phyloP scores from a whole-genome alignment of 1,140 invertebrate genomes.

The Meloidogyne exigua region DNA sequence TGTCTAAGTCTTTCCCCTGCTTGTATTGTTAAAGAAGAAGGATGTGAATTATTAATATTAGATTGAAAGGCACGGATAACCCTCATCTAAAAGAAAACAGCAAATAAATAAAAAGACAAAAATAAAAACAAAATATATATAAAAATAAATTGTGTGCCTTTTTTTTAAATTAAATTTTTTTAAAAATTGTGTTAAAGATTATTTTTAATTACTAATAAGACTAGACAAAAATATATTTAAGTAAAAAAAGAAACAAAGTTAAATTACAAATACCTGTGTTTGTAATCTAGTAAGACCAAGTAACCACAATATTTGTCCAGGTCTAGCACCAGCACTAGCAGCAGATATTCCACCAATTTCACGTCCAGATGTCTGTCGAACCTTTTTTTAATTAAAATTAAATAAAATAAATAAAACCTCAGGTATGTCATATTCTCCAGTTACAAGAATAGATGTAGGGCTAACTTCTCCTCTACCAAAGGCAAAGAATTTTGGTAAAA shows the following conservation, averaged over 20 bases:
- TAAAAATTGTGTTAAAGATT: no score
- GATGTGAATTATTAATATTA: constrained; percentile 42
- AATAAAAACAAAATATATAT: neutral
- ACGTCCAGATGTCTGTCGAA: constrained; percentile 24
- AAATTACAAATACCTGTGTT: constrained; percentile 84
- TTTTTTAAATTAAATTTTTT: no score
- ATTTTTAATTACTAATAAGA: neutral
- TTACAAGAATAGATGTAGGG: constrained; percentile 60
- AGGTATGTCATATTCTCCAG: constrained; percentile 61
- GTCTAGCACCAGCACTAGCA: constrained; percentile 75
- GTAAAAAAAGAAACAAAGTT: neutral
- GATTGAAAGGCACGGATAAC: constrained; percentile 52
- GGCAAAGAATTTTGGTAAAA: constrained; percentile 61
- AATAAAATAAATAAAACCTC: constrained; percentile 26
- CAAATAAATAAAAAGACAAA: neutral
- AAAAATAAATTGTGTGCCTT: neutral
- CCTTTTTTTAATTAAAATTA: neutral
- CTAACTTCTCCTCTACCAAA: constrained; percentile 62
- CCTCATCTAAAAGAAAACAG: constrained; percentile 47
- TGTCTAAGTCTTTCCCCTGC: constrained; percentile 51
- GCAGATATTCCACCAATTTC: constrained; percentile 78
- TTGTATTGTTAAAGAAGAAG: constrained; percentile 42
- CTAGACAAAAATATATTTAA: constrained; percentile 20
- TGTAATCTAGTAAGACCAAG: constrained; percentile 93
- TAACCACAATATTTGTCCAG: constrained; percentile 98